Evolutionary conservation across 2,797 vertebrate species (phyloP).

Genomic region (Gadopsis bispinosus): DNA sequence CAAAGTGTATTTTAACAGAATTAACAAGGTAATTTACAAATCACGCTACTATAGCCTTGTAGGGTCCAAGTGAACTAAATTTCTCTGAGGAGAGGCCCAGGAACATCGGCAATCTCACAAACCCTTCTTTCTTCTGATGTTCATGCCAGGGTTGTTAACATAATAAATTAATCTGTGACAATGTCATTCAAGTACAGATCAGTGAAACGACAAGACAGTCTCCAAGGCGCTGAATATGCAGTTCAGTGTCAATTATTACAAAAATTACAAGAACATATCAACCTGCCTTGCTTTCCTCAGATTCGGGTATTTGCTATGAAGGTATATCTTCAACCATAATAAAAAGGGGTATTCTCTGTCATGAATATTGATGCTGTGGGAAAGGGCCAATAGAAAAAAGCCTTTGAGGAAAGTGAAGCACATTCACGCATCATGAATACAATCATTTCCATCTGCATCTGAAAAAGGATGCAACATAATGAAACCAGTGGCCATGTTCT

Average conservation of each 20-base stretch:
- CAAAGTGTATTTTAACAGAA: slow-evolving; percentile 44
- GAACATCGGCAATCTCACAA: not conserved
- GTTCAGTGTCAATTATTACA: not conserved
- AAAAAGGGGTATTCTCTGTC: not conserved
- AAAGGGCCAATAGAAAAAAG: not conserved
- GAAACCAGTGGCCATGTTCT: not conserved
- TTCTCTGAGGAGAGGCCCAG: slow-evolving; percentile 5
- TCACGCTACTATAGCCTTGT: not conserved
- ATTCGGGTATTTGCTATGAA: not conserved
- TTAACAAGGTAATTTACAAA: slow-evolving; percentile 38
- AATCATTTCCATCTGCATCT: slow-evolving; percentile 29
- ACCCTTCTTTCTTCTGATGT: not conserved
- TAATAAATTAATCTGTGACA: not conserved
- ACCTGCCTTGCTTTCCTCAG: not conserved
- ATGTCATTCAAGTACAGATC: not conserved
- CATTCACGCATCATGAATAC: slow-evolving; percentile 48
- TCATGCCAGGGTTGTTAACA: not conserved
- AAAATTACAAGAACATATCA: not conserved
- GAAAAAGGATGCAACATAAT: slow-evolving; percentile 24
- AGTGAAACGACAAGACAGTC: not conserved
- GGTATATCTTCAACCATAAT: not conserved
- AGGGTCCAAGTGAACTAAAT: not conserved
- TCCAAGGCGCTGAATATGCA: not conserved
- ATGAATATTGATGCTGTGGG: slow-evolving; percentile 4
- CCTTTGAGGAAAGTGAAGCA: not conserved